Evolutionary conservation across 2,797 vertebrate genomes (phyloP).

Genomic region (Hozukius guyotensis): DNA sequence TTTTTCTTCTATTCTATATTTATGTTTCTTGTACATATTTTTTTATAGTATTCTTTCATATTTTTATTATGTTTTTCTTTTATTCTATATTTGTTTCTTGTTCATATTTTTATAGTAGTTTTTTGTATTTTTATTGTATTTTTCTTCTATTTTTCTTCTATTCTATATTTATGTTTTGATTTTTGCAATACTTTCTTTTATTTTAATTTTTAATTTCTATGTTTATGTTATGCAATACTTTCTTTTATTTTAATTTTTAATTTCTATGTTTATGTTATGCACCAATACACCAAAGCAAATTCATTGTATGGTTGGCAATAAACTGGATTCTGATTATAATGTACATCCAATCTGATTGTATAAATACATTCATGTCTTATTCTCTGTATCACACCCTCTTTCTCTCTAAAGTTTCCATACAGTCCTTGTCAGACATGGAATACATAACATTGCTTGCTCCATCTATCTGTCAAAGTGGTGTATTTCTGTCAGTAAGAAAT

Average conservation of each 20-base stretch:
- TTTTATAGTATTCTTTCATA: not conserved
- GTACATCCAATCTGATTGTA: too few species aligned
- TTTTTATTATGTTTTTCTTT: not conserved
- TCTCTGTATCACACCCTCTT: not conserved
- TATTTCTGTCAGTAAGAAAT: not conserved
- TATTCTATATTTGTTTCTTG: too few species aligned
- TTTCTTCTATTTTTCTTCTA: too few species aligned
- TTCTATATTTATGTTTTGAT: too few species aligned
- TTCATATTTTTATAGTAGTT: not conserved
- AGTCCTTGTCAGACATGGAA: not conserved
- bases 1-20: not conserved
- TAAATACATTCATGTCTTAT: not conserved
- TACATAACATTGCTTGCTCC: not conserved
- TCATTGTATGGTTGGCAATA: too few species aligned
- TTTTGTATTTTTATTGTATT: not conserved
- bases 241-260: rapidly evolving
- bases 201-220: too few species aligned
- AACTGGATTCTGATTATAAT: too few species aligned
- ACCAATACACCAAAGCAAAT: too few species aligned
- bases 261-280: too few species aligned
- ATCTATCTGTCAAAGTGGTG: not conserved
- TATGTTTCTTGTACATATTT: not conserved
- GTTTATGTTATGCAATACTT: too few species aligned
- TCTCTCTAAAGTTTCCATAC: not conserved
- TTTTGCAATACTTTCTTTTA: too few species aligned